Percentiles rank a stretch among this genome's conserved stretches.
Conservation (phyloP, 2,888 invertebrate genomes). For the Ditula angustiorana region DNA sequence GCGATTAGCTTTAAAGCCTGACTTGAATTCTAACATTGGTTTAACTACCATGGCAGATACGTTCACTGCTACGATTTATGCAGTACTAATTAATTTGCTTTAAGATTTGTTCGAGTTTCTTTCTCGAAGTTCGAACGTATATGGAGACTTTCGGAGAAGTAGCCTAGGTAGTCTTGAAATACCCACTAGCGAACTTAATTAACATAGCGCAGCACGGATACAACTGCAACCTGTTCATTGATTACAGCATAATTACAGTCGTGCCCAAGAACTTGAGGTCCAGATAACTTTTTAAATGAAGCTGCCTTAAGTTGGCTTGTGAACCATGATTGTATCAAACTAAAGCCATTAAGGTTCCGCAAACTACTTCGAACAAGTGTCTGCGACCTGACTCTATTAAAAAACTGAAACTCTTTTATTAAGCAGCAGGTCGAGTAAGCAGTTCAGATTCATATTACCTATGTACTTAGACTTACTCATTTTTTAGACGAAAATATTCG, state of each 20-base stretch:
- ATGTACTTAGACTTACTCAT: not conserved
- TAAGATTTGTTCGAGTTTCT: conserved; percentile 16
- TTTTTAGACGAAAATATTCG: not conserved
- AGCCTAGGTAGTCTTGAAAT: conserved; percentile 28
- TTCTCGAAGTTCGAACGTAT: conserved; percentile 15
- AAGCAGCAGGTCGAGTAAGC: conserved; percentile 8
- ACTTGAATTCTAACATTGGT: conserved; percentile 14
- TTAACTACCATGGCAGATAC: not conserved
- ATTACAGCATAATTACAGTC: conserved; percentile 64
- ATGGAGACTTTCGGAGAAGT: conserved; percentile 22
- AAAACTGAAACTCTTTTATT: conserved; percentile 12
- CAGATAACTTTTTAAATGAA: conserved; percentile 49
- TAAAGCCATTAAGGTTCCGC: conserved; percentile 33
- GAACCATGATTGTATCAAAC: conserved; percentile 39
- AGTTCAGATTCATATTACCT: not conserved
- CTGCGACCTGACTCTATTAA: conserved; percentile 33
- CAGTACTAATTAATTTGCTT: conserved; percentile 26
- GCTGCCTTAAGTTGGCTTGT: conserved; percentile 38
- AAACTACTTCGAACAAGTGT: conserved; percentile 36
- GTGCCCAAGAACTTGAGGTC: conserved; percentile 45
- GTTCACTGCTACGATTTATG: not conserved
- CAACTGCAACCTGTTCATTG: conserved; percentile 60
- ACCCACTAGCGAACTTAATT: conserved; percentile 57
- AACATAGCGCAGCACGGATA: conserved; percentile 57
- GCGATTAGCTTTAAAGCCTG: conserved; percentile 17